Conservation (phyloP, 2,797 vertebrate species). For the Neostethus bicornis region DNA sequence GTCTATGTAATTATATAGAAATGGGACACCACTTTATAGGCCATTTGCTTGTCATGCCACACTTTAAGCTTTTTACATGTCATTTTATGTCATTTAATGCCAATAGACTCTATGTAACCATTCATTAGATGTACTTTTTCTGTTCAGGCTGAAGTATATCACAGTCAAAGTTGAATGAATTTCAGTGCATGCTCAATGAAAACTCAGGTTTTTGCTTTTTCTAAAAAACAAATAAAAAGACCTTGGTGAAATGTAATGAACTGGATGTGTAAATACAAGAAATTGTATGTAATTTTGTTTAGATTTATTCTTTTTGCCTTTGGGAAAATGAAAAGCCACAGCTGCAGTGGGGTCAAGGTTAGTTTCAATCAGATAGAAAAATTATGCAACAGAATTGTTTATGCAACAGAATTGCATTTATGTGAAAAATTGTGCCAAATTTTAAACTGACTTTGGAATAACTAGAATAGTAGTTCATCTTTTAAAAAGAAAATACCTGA, state of each 20-base stretch:
- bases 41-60: background rate
- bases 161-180: background rate
- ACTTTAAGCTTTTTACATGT: background rate
- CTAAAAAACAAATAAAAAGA: background rate
- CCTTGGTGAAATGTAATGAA: background rate
- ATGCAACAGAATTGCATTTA: too few relatives aligned
- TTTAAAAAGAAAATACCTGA: too few relatives aligned
- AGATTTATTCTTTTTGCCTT: too few relatives aligned
- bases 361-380: too few relatives aligned
- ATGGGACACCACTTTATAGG: background rate
- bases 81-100: background rate
- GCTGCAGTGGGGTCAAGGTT: too few relatives aligned
- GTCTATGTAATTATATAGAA: constrained; percentile 1
- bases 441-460: too few relatives aligned
- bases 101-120: background rate
- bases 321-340: too few relatives aligned
- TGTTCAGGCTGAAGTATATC: background rate
- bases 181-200: background rate
- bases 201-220: background rate
- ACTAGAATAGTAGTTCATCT: too few relatives aligned
- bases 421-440: too few relatives aligned
- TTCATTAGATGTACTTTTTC: background rate
- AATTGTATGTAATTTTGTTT: too few relatives aligned
- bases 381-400: too few relatives aligned
- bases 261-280: too few relatives aligned